These are phyloP conservation scores for Ashinkailepas kermadecensis DNA, from an alignment of 2,888 invertebrate species.

Conservation along the genomic window DNA sequence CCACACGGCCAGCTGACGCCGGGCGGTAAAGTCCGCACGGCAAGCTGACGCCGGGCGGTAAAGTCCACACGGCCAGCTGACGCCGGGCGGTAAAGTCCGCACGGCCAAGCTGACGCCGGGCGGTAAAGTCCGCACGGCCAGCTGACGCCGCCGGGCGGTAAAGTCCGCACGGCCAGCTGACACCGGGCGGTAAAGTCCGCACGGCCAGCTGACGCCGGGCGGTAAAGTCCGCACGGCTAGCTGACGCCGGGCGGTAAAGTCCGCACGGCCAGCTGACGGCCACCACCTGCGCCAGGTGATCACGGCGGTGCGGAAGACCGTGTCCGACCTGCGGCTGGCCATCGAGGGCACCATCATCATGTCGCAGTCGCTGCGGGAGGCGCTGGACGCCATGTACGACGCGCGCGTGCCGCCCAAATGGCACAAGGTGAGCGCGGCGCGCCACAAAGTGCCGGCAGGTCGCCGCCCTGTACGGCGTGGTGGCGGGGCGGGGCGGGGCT, in stretches of 20 bases:
- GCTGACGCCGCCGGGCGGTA: neutral
- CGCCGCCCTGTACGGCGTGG: no score
- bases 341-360: conserved; percentile 96
- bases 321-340: conserved; percentile 83
- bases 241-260: neutral
- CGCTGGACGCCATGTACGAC: conserved; percentile 93
- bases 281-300: conserved; percentile 28
- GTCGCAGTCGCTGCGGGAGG: conserved; percentile 80
- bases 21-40: no score
- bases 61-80: neutral
- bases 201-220: neutral
- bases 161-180: neutral
- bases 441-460: no score
- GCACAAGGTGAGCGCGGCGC: conserved; percentile 59
- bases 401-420: conserved; percentile 86
- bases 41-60: neutral
- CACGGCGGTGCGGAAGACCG: conserved; percentile 60
- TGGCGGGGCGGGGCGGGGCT: no score
- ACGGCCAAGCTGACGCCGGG: neutral
- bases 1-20: neutral
- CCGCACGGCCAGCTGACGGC: neutral
- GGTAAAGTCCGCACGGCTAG: no score
- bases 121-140: neutral
- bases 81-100: no score
- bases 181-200: no score